Evolutionary conservation across 2,888 invertebrate genomes (phyloP), one percentile per base, ranked within the genome.

Genomic region (Lycia hirtaria): DNA sequence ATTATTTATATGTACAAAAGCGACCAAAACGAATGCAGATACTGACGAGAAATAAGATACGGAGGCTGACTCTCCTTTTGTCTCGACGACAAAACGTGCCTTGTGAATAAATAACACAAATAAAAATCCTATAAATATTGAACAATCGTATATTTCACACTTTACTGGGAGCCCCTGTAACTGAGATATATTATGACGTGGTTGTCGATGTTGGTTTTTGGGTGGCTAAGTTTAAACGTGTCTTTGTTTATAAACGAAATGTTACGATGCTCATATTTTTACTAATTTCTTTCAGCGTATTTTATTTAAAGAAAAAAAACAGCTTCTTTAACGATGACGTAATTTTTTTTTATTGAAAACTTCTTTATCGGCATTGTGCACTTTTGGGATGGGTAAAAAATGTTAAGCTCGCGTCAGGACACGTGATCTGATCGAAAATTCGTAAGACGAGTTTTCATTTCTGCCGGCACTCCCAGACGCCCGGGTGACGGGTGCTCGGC

Each of bases 101-200:
- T 78, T 68, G 73, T 84, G 88, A 88, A 90, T 90, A 91, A 91
- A 90, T 86, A 87, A 85, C 76, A 88, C 82, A 90, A 90, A 91
- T 87, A 89, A 90, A 90, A 88, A 75, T 78, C 81, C 78, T 87
- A 88, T 91, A 91, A 88, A 91, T 89, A 90, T 90, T 87, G 87
- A 88, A 84, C 83, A 81, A 76, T 76, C 82, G 83, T 87, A 90
- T 88, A 89, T 87, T 90, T 91, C 88, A 90, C 91, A 91, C 91
- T 91, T 86, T 80, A 79, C 79, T 64, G 65, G 68, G 79, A 80
- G 78, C 75, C 73, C 58, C 72, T 60, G 78, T 85, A 87, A 87
- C 84, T 79, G 78, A 86, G 87, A 89, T 90, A 87, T 88, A 88
- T 87, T 88, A 87, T 88, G 87, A 87, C 86, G 74, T 65, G 77